Conservation (phyloP, 1,140 invertebrate species). For the Orussus abietinus region DNA sequence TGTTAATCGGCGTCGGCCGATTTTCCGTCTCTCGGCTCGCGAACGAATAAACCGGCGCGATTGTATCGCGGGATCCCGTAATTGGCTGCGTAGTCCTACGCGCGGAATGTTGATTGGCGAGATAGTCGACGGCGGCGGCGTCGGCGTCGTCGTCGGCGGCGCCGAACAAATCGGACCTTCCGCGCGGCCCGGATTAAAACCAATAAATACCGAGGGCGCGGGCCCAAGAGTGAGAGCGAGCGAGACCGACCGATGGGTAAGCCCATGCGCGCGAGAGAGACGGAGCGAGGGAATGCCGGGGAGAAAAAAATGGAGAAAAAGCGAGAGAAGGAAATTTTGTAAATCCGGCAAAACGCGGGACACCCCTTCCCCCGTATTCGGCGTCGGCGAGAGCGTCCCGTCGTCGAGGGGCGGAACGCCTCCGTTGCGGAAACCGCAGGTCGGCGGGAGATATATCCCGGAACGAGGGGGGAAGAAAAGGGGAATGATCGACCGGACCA, state of each 20-base stretch:
- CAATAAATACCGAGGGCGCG: constrained; percentile 29
- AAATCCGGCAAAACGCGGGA: too few species aligned
- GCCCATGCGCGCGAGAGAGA: constrained; percentile 12
- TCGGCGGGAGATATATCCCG: too few species aligned
- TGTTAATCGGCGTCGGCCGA: too few species aligned
- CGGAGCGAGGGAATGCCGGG: neutral
- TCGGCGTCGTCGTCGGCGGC: constrained; percentile 16
- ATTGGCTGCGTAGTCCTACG: constrained; percentile 38
- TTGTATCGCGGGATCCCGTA: constrained; percentile 36
- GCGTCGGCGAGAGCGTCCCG: too few species aligned
- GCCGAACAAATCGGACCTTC: constrained; percentile 29
- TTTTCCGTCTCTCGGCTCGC: constrained; percentile 2
- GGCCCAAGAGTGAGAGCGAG: constrained; percentile 12
- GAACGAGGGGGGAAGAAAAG: constrained; percentile 20
- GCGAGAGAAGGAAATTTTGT: neutral
- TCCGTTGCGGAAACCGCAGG: too few species aligned
- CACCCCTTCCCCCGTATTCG: too few species aligned
- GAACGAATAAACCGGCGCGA: constrained; percentile 36
- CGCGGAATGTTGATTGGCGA: constrained; percentile 43
- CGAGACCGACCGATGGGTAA: too few species aligned
- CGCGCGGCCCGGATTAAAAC: constrained; percentile 21
- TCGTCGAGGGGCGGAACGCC: too few species aligned
- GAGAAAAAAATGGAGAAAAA: neutral
- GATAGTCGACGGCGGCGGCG: constrained; percentile 21
- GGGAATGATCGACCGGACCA: constrained; percentile 29